A percentile compares a stretch with the other conserved stretches of the same genome.
Conservation (phyloP, 1,140 invertebrate genomes). For the Gerris buenoi region DNA sequence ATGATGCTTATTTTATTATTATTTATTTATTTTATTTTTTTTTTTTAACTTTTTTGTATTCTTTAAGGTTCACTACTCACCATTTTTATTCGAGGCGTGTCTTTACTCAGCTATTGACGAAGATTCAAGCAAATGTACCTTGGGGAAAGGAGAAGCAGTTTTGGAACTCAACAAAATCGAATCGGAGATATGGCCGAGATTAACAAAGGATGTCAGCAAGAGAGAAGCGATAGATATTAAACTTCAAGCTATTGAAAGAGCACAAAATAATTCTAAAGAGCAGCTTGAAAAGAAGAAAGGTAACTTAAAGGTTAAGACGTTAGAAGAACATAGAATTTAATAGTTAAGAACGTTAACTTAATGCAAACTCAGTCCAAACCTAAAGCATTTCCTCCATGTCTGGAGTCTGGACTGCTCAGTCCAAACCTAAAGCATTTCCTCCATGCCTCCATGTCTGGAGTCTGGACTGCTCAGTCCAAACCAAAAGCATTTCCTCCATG, state of each 20-base stretch:
- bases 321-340: no score
- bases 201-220: constrained; percentile 35
- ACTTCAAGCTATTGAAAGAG: constrained; percentile 34
- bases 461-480: neutral
- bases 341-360: neutral
- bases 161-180: constrained; percentile 43
- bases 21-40: neutral
- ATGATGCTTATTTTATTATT: neutral
- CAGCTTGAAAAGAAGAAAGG: constrained; percentile 34
- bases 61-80: constrained; percentile 41
- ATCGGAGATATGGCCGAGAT: constrained; percentile 36
- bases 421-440: neutral
- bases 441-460: neutral
- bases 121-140: constrained; percentile 38
- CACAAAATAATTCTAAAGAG: constrained; percentile 35
- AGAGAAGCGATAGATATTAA: constrained; percentile 37
- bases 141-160: constrained; percentile 37
- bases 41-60: neutral
- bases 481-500: no score
- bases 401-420: neutral
- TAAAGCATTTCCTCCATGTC: neutral
- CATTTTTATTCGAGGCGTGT: constrained; percentile 50
- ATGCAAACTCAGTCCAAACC: neutral
- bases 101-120: constrained; percentile 38
- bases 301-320: no score